Conservation (phyloP, 2,888 invertebrate genomes). For the Nomada ferruginata region DNA sequence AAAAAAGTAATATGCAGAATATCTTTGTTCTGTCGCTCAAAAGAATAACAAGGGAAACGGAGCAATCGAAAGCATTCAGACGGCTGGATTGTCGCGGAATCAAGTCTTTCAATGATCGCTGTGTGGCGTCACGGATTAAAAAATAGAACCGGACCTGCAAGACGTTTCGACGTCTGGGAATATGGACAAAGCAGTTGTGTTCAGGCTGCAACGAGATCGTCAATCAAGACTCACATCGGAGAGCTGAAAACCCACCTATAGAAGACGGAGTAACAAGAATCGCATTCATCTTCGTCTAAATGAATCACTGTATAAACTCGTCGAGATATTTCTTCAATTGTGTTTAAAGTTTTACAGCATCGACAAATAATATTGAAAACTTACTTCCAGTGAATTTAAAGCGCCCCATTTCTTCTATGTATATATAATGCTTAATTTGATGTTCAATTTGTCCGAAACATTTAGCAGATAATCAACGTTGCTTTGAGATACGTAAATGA, state of each 20-base stretch:
- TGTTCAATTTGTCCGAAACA: too few species aligned
- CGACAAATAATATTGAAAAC: too few species aligned
- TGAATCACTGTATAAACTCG: not conserved
- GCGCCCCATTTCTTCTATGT: too few species aligned
- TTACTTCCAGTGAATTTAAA: too few species aligned
- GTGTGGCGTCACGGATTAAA: constrained; percentile 44
- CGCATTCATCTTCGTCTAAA: not conserved
- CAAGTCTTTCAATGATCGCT: not conserved
- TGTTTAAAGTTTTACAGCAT: too few species aligned
- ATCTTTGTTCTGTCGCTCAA: not conserved
- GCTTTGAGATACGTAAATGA: too few species aligned
- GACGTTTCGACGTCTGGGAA: constrained; percentile 72
- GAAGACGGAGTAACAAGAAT: constrained; percentile 12
- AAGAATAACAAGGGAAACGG: not conserved
- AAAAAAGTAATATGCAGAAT: too few species aligned
- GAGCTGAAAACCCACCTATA: constrained; percentile 66
- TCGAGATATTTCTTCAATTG: not conserved
- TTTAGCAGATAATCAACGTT: too few species aligned
- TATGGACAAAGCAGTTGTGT: constrained; percentile 75
- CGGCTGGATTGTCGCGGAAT: not conserved
- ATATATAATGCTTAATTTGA: too few species aligned
- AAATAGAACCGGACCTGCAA: constrained; percentile 40
- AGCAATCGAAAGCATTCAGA: not conserved
- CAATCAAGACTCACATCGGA: constrained; percentile 67
- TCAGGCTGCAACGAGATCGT: constrained; percentile 73